Base-by-base conservation (phyloP, 2,888 invertebrate species). In the Abrostola tripartita region DNA sequence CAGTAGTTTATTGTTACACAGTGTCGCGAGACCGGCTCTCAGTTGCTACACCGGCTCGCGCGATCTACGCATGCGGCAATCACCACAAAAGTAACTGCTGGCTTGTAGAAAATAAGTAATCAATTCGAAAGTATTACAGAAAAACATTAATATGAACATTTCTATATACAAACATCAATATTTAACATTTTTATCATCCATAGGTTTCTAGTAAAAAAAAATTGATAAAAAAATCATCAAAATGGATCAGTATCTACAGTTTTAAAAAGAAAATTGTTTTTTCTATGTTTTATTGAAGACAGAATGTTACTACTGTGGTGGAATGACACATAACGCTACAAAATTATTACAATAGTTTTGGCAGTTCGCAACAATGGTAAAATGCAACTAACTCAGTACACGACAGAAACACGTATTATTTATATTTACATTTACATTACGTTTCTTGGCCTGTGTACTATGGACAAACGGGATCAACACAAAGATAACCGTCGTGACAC, bases 321-420 rank as follows among this genome's bases (percentile, higher is more conserved):
- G 68, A 69, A 49, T 70, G 71, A 77, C 81, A 79, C 37, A 37
- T 75, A 73, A 81, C 86, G 89, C 92, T 91, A 93, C 87, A 92
- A 90, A 90, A 89, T 89, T 85, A 91, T 90, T 90, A 92, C 87
- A 92, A 90, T 92, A 91, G 87, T 92, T 94, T 94, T 94, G 94
- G 94, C 94, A 93, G 93, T 92, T 91, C 88, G 93, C 93, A 92
- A 92, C 88, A 91, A 92, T 92, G 92, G 93, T 93, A 92, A 93
- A 93, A 93, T 93, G 93, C 93, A 92, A 90, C 91, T 91, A 91
- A 89, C 86, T 88, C 83, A 65, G 74, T 78, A 85, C 85, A 87
- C 83, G 87, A 90, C 89, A 90, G 90, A 89, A 88, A 90, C 88
- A 88, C 85, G 82, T 88, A 87, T 84, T 80, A 82, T 79, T 85